These are phyloP conservation scores for Lepus timidus DNA, from an alignment of 2,113 vertebrate genomes.

Conservation along the genomic window DNA sequence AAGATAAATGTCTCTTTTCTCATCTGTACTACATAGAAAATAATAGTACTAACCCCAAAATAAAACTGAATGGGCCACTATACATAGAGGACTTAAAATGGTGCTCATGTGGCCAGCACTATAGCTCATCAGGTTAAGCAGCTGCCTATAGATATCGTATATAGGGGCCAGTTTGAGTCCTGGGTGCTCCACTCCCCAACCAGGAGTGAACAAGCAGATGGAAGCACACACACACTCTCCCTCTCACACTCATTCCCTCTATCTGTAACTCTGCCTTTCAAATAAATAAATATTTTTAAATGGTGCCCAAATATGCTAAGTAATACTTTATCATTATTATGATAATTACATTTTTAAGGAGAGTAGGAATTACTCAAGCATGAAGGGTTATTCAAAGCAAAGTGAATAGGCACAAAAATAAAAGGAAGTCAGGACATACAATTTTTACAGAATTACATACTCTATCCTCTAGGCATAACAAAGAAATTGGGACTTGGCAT, in stretches of 20 bases:
- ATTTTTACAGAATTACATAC: background rate
- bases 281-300: background rate
- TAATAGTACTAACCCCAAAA: background rate
- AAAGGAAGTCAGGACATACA: background rate
- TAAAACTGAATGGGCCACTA: background rate
- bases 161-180: too few relatives aligned
- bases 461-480: background rate
- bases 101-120: background rate
- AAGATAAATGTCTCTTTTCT: background rate
- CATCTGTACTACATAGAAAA: constrained; percentile 1
- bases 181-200: too few relatives aligned
- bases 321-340: background rate
- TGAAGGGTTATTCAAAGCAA: background rate
- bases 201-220: too few relatives aligned
- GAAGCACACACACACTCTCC: too few relatives aligned
- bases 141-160: too few relatives aligned
- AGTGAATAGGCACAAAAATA: background rate
- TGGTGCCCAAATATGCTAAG: background rate
- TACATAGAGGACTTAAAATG: background rate
- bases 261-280: too few relatives aligned
- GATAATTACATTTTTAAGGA: background rate
- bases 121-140: too few relatives aligned
- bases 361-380: background rate
- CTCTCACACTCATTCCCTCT: too few relatives aligned
- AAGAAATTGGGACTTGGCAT: background rate